Conservation (phyloP, 2,888 invertebrate genomes). For the Drosophila rellima region DNA sequence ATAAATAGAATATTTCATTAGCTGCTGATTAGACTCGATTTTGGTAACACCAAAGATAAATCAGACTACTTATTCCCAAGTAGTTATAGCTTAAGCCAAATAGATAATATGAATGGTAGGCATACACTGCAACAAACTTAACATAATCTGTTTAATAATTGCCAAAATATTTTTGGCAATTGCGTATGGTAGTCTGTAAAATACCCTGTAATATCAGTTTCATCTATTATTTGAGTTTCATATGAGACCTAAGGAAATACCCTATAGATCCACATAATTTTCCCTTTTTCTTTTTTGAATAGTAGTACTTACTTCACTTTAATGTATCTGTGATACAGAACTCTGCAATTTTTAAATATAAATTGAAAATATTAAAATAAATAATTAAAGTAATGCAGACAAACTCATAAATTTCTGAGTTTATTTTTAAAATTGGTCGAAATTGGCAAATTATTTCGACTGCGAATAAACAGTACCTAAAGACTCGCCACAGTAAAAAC, state of each 20-base stretch:
- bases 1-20: too few species aligned
- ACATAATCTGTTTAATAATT: neutral
- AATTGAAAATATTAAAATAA: neutral
- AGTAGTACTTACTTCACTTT: too few species aligned
- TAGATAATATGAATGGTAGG: neutral
- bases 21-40: constrained; percentile 7
- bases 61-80: neutral
- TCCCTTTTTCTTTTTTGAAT: too few species aligned
- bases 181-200: neutral
- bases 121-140: neutral
- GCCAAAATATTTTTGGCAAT: neutral
- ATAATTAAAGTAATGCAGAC: neutral
- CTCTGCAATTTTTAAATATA: too few species aligned
- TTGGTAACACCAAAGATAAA: neutral
- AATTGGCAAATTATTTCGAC: neutral
- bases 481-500: constrained; percentile 2
- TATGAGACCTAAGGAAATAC: neutral
- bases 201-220: neutral
- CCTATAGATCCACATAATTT: neutral
- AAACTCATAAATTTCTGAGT: neutral
- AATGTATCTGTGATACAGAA: too few species aligned
- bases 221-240: neutral
- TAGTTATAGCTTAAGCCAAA: neutral
- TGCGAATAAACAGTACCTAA: neutral
- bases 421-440: neutral